Base-by-base conservation (phyloP, 2,888 invertebrate species). In the Halocaridina rubra region DNA sequence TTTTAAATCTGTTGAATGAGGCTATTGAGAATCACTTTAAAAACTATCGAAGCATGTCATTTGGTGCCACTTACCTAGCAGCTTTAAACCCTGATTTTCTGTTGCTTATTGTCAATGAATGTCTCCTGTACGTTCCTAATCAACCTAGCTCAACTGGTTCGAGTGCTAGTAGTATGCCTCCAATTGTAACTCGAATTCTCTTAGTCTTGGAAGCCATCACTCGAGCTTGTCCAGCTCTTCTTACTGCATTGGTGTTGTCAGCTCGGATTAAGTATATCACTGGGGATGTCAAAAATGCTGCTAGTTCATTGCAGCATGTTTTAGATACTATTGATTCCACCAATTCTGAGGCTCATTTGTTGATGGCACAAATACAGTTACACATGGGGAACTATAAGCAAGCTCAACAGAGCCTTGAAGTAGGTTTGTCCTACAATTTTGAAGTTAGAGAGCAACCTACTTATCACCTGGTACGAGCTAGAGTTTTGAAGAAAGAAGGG, bases 391-490 rank as follows among this genome's bases (percentile, higher is more conserved):
- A 92, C 89, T 96, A 93, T 89, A 93, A 94, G 22, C 93, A 95
- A 90, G 98, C 98, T 0, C 93, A 95, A 13, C 96, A 97, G 90
- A 95, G 94, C 80, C 92, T 99, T 69, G 98, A 98, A 91, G 93
- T 96, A 88, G 97, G 96, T 81, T 92, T 98, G 16, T 97, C 97
- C 90, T 95, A 96, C 90, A 96, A 98, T 91, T 98, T 99, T 90
- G 95, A 96, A 91, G 95, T 92, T 86, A 92, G 98, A 88, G 97
- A 98, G 86, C 95, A 96, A 91, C 96, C 98, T 0, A 92, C 97
- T 90, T 99, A 97, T 90, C 96, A 98, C 91, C 93, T 97, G 87
- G 93, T 98, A 0, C 94, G 94, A 88, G 98, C 97, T 0, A 92
- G 96, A 30, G 94, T 98, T 74, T 93, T 96, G 88, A 97, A 96